Evolutionary conservation across 2,113 vertebrate genomes (phyloP).

Genomic region (Hemiscyllium ocellatum): DNA sequence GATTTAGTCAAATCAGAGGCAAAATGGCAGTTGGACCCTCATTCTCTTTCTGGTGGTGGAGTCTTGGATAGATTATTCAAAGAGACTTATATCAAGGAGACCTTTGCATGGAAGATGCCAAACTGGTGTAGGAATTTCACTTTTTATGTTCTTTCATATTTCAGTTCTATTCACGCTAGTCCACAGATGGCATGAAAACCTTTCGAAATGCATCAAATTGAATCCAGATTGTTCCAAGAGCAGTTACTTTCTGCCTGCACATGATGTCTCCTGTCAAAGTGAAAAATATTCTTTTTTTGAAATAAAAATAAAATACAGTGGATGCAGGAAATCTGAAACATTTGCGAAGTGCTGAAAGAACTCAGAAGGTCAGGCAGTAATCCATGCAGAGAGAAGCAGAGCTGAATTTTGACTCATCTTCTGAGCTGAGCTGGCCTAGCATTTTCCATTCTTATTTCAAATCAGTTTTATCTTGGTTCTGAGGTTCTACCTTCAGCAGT

Average conservation of each 20-base stretch:
- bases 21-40: too few relatives aligned
- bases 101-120: background rate
- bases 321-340: too few relatives aligned
- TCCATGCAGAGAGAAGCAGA: too few relatives aligned
- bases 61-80: background rate
- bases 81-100: background rate
- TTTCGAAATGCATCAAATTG: background rate
- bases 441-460: too few relatives aligned
- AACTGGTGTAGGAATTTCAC: background rate
- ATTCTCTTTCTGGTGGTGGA: background rate
- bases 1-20: background rate
- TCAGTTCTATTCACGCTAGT: background rate
- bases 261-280: background rate
- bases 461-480: background rate
- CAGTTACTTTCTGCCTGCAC: background rate
- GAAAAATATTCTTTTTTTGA: background rate
- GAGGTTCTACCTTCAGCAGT: background rate
- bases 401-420: too few relatives aligned
- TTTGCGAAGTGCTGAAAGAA: too few relatives aligned
- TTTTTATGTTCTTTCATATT: background rate
- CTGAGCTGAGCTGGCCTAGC: too few relatives aligned
- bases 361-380: too few relatives aligned
- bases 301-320: too few relatives aligned
- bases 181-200: background rate
- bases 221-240: background rate